Base-by-base conservation (phyloP, 2,113 vertebrate genomes). In the Catharus minimus region DNA sequence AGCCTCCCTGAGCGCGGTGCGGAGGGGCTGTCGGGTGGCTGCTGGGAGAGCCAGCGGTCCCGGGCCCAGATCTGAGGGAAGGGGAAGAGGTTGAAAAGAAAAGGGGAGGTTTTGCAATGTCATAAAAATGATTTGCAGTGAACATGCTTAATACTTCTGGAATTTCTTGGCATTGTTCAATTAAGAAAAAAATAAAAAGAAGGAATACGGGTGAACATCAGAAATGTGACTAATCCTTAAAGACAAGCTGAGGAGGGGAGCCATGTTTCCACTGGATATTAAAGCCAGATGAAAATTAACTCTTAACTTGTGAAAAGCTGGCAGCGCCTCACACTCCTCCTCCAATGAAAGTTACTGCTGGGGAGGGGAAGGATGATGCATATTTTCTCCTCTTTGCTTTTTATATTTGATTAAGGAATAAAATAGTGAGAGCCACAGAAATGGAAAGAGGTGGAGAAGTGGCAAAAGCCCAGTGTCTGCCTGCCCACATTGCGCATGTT, bases 121-220 rank as follows among this genome's bases (percentile, higher is more conserved):
- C 97, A 98, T 97, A 97, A 97, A 96, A 97, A 97, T 95, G 95
- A 97, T 97, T 96, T 97, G 96, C 95, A 96, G 82, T n/a, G 87
- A 97, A 94, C 78, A 95, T 65, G 93, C 93, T 95, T 96, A 92
- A 98, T 96, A 90, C 93, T 97, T 95, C 73, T 96, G 95, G 96
- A 98, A 98, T 97, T 95, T 96, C 91, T 97, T 98, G 97, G 95
- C 97, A 97, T 92, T 86, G 65, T 95, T 92, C 93, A 97, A 95
- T 96, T 95, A 94, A 93, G 94, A 93, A 92, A 93, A 93, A 64
- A 91, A 94, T 73, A 89, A 95, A 94, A 96, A 96, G 75, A 87
- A 95, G 93, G 84, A 89, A 84, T 94, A 96, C 0, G 92, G 91
- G 85, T 82, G 88, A 94, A 96, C 11, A 92, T 95, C 92, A 95